phyloP scores from a whole-genome alignment of 2,888 invertebrate species.

The Megastigmus dorsalis region DNA sequence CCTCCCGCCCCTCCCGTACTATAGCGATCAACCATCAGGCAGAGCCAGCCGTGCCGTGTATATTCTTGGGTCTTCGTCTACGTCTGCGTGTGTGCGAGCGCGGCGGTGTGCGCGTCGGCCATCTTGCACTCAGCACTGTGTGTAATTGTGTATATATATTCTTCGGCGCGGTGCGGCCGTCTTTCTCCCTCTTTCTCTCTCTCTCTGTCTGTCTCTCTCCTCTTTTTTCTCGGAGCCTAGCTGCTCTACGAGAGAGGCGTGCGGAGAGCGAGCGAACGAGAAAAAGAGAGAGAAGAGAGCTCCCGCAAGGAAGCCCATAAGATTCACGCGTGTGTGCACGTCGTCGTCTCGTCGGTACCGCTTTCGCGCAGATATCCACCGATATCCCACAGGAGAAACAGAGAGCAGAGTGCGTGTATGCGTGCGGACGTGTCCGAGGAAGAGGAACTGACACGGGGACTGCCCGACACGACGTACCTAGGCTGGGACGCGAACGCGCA shows the following conservation, averaged over 20 bases:
- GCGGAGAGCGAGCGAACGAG: not conserved
- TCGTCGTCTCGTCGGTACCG: too few species aligned
- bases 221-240: not conserved
- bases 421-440: too few species aligned
- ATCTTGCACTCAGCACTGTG: conserved; percentile 42
- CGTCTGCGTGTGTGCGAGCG: too few species aligned
- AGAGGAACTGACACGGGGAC: too few species aligned
- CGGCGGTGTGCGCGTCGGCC: conserved; percentile 14
- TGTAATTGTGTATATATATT: not conserved
- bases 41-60: too few species aligned
- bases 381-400: not conserved
- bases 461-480: too few species aligned
- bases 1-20: too few species aligned
- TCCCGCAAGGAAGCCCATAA: not conserved
- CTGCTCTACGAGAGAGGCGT: too few species aligned
- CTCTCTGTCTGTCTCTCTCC: not conserved
- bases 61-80: too few species aligned
- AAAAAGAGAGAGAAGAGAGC: not conserved
- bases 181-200: not conserved
- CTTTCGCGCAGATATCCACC: not conserved
- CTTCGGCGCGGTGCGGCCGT: not conserved
- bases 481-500: not conserved
- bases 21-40: too few species aligned
- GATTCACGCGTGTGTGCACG: too few species aligned
- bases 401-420: not conserved